Conservation (phyloP, 2,797 vertebrate species). For the Acanthurus lineatus region DNA sequence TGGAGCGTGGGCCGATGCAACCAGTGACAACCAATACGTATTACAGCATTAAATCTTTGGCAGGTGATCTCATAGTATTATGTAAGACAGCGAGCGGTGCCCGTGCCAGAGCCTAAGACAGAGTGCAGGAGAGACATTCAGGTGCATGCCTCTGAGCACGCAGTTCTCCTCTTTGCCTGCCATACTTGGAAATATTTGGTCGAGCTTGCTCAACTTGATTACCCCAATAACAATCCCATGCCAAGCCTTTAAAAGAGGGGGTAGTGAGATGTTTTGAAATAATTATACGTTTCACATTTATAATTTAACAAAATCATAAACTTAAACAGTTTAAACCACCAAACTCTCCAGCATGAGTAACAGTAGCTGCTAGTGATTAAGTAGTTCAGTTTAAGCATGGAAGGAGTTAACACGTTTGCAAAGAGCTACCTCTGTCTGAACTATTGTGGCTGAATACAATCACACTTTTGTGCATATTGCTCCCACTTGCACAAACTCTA, state of each 20-base stretch:
- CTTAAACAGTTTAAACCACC: slow-evolving; percentile 18
- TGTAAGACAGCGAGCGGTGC: slow-evolving; percentile 61
- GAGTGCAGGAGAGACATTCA: slow-evolving; percentile 68
- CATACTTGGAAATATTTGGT: slow-evolving; percentile 73
- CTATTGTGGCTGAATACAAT: slow-evolving; percentile 54
- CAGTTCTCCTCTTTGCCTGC: slow-evolving; percentile 60
- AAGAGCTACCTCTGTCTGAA: slow-evolving; percentile 64
- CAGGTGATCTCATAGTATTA: slow-evolving; percentile 77
- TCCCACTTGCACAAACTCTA: slow-evolving; percentile 35
- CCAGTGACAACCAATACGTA: slow-evolving; percentile 63
- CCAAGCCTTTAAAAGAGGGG: slow-evolving; percentile 45
- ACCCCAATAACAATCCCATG: slow-evolving; percentile 37
- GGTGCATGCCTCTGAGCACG: slow-evolving; percentile 72
- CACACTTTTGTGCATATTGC: slow-evolving; percentile 55
- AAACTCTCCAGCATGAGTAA: background rate
- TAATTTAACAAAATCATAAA: slow-evolving; percentile 31
- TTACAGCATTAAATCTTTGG: slow-evolving; percentile 54
- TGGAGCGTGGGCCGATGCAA: slow-evolving; percentile 42
- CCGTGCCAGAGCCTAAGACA: slow-evolving; percentile 62
- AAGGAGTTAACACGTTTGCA: slow-evolving; percentile 62
- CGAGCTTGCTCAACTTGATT: slow-evolving; percentile 56
- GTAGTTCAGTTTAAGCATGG: slow-evolving; percentile 41
- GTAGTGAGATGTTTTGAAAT: slow-evolving; percentile 39
- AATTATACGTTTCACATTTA: slow-evolving; percentile 41
- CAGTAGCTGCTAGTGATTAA: slow-evolving; percentile 43